Evolutionary conservation across 2,888 invertebrate species (phyloP), one percentile per base, ranked within the genome.

Genomic region (Acanthosepion pharaonis): DNA sequence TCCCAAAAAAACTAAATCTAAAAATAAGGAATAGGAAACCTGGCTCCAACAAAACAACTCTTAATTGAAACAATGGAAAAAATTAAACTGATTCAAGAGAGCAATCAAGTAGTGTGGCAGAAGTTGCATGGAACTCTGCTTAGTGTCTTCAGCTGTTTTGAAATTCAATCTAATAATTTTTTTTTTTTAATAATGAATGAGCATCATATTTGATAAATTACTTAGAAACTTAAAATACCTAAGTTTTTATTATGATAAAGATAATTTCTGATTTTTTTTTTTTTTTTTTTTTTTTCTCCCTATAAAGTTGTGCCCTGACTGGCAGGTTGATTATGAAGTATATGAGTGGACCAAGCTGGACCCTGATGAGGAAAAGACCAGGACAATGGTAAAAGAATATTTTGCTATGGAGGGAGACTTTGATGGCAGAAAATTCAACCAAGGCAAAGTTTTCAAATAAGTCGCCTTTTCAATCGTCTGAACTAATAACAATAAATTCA

Each of bases 381-480:
- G 99, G 98, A 98, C 98, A 96, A 97, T 99, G 95, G 99, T 99
- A 28, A 98, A 98, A 95, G 98, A 99, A 97, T 99, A 99, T 98
- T 98, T 99, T 98, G 98, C 98, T 92, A 99, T 99, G 99, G 98
- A 98, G 96, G 99, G 99, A 95, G 99, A 99, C 97, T 98, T 98
- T 97, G 97, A 98, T 94, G 99, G 99, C 95, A 98, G 99, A 97
- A 98, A 98, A 97, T 99, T 99, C 98, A 99, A 99, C 98, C 99
- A 99, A 98, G 99, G 99, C 98, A 99, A 99, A 98, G 98, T 99
- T 98, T 99, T 99, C 98, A 99, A 99, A 98, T 99, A 98, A 96
- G 51, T 33, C 23, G 91, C 59, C 49, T 92, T 92, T 91, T 78
- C 78, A 78, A 78, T 78, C 78, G 78, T 78, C 33, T 78, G 78